Conservation (phyloP, 2,797 vertebrate genomes). For the Pempheris klunzingeri region DNA sequence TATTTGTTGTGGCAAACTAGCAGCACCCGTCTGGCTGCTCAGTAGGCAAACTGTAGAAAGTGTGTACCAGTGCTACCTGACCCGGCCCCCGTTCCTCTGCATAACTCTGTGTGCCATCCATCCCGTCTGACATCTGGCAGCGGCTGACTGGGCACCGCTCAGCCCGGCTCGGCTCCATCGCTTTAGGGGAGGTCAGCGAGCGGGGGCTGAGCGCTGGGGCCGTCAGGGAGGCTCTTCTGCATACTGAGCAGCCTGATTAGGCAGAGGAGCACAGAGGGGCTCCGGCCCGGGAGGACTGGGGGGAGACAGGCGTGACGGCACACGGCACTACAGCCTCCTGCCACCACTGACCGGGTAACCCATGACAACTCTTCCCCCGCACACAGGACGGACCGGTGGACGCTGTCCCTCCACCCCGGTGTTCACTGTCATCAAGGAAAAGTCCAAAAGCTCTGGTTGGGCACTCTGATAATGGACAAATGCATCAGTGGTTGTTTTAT, state of each 20-base stretch:
- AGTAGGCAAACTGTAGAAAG: slow-evolving; percentile 58
- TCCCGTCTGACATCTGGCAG: slow-evolving; percentile 81
- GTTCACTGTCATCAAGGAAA: slow-evolving; percentile 1
- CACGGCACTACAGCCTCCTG: slow-evolving; percentile 64
- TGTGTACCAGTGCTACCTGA: slow-evolving; percentile 68
- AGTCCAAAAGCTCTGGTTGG: slow-evolving; percentile 4
- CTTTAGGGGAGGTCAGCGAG: slow-evolving; percentile 82
- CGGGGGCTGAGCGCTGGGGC: slow-evolving; percentile 71
- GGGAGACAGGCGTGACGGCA: slow-evolving; percentile 74
- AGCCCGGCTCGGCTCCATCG: slow-evolving; percentile 71
- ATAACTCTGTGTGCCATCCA: slow-evolving; percentile 79
- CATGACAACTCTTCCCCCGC: slow-evolving; percentile 49
- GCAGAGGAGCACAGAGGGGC: slow-evolving; percentile 74
- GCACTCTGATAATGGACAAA: slow-evolving; percentile 18
- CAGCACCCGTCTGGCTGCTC: slow-evolving; percentile 52
- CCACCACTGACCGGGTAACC: slow-evolving; percentile 70
- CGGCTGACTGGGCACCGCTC: slow-evolving; percentile 80
- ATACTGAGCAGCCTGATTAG: slow-evolving; percentile 83
- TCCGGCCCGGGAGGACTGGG: slow-evolving; percentile 59
- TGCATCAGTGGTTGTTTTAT: slow-evolving; percentile 23
- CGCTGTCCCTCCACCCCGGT: neutral
- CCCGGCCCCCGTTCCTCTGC: slow-evolving; percentile 68
- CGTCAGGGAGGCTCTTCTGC: slow-evolving; percentile 78
- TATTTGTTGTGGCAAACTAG: slow-evolving; percentile 57
- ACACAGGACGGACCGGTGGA: slow-evolving; percentile 29